Evolutionary conservation across 2,888 invertebrate genomes (phyloP).

Genomic region (Ommatoiulus sabulosus): DNA sequence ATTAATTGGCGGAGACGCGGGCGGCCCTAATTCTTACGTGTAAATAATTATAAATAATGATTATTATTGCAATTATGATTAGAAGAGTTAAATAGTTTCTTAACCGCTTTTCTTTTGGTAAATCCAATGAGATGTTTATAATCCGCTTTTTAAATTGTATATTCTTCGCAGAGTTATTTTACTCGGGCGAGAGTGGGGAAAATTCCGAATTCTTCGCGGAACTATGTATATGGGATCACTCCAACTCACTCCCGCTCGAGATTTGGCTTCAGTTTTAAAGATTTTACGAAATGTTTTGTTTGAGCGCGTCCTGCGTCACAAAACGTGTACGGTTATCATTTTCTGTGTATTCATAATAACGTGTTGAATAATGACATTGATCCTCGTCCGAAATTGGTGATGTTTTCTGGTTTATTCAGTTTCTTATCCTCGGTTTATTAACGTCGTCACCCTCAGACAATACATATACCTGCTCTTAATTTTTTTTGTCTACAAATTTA

Average conservation of each 20-base stretch:
- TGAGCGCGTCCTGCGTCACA: not conserved
- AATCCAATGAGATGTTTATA: not conserved
- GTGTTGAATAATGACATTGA: not conserved
- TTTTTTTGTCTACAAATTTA: not conserved
- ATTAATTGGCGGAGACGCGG: not conserved
- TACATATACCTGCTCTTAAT: not conserved
- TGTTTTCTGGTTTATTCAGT: not conserved
- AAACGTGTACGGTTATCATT: not conserved
- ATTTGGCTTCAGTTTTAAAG: not conserved
- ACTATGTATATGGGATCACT: too few species aligned
- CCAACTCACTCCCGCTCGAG: not conserved
- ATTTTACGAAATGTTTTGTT: constrained; percentile 14
- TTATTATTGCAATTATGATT: constrained; percentile 19
- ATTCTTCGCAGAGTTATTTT: not conserved
- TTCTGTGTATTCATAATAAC: not conserved
- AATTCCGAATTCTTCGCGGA: not conserved
- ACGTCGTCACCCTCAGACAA: too few species aligned
- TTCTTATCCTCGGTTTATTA: not conserved
- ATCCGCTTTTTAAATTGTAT: constrained; percentile 9
- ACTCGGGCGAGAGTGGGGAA: not conserved
- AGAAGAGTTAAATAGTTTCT: constrained; percentile 19
- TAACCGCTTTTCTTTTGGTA: constrained; percentile 1
- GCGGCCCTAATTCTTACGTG: not conserved
- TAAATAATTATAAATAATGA: not conserved
- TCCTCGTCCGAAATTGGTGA: not conserved